These are phyloP conservation scores for Phylloscopus collybita DNA, from an alignment of 2,797 vertebrate genomes.

Conservation along the genomic window DNA sequence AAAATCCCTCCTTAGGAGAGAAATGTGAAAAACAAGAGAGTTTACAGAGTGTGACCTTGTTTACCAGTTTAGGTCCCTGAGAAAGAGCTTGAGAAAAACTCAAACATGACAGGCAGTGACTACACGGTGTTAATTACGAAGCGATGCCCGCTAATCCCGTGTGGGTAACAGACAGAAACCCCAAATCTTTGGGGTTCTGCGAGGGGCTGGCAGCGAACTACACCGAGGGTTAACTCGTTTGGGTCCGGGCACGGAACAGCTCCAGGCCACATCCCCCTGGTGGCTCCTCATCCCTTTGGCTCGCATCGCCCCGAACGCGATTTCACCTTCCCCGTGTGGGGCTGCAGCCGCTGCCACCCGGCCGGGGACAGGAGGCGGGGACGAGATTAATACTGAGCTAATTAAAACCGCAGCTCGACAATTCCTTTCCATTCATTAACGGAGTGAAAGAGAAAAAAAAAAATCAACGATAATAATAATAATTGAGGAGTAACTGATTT, in stretches of 20 bases:
- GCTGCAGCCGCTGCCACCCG: not conserved
- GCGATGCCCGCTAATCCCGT: not conserved
- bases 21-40: too few species aligned
- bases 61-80: not conserved
- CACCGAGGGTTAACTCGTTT: not conserved
- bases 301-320: not conserved
- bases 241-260: not conserved
- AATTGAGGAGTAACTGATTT: slow-evolving; percentile 25
- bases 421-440: not conserved
- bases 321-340: not conserved
- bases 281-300: not conserved
- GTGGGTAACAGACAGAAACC: not conserved
- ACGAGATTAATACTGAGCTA: not conserved
- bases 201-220: not conserved
- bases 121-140: not conserved
- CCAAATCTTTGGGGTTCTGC: not conserved
- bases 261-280: not conserved
- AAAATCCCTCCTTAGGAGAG: too few species aligned
- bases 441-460: not conserved
- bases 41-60: too few species aligned
- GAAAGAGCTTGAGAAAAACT: too few species aligned
- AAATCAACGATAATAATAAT: not conserved
- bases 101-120: too few species aligned
- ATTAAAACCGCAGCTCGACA: not conserved
- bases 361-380: not conserved